Evolutionary conservation across 2,113 vertebrate genomes (phyloP).

Genomic region (Geococcyx californianus): DNA sequence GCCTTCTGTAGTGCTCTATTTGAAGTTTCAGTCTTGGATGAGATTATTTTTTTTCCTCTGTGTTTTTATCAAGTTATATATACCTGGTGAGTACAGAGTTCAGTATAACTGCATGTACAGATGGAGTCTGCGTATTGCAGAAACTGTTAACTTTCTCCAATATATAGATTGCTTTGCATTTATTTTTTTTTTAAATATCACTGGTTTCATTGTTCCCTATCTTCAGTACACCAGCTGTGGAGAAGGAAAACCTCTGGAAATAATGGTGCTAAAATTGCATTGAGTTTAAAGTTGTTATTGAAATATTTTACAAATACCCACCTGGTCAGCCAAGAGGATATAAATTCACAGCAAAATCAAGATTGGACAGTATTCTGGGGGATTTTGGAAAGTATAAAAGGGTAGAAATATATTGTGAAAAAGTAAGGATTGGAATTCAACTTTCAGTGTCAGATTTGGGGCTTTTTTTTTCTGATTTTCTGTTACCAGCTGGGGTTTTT

Average conservation of each 20-base stretch:
- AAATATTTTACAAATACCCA: background rate
- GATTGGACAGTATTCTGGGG: background rate
- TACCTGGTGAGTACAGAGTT: background rate
- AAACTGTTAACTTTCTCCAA: background rate
- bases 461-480: background rate
- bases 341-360: background rate
- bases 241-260: background rate
- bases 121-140: background rate
- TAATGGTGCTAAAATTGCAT: background rate
- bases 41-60: background rate
- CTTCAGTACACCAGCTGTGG: background rate
- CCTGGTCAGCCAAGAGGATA: background rate
- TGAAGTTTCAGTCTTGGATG: background rate
- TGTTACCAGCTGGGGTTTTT: background rate
- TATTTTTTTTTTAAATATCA: background rate
- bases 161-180: background rate
- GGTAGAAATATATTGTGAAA: background rate
- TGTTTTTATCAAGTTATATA: background rate
- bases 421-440: background rate
- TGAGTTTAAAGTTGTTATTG: background rate
- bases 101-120: background rate
- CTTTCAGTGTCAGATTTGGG: background rate
- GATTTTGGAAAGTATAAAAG: background rate
- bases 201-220: background rate
- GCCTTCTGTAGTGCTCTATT: background rate